These are phyloP conservation scores for Phalloptychus januarius DNA, from an alignment of 2,797 vertebrate species.

Conservation along the genomic window DNA sequence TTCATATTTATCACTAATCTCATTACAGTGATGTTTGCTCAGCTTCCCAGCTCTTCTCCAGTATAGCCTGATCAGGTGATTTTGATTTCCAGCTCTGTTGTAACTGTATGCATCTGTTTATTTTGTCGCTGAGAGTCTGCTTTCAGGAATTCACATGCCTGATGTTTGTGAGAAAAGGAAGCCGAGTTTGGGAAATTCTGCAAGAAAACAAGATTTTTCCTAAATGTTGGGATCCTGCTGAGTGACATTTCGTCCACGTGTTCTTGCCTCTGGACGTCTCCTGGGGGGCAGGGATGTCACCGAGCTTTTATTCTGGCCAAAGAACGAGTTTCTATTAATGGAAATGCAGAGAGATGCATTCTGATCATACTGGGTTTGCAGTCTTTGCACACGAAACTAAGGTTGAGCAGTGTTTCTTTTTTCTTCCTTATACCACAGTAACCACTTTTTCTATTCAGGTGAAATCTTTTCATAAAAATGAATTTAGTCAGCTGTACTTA, in stretches of 20 bases:
- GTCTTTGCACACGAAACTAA: conserved; percentile 30
- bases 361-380: conserved; percentile 30
- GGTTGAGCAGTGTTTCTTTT: conserved; percentile 3
- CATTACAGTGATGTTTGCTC: conserved; percentile 45
- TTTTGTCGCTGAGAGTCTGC: conserved; percentile 8
- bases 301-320: conserved; percentile 53
- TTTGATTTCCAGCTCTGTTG: conserved; percentile 25
- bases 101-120: conserved; percentile 35
- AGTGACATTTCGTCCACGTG: conserved; percentile 70
- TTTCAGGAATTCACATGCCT: conserved; percentile 13
- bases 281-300: conserved; percentile 33
- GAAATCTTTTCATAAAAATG: neutral
- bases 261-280: conserved; percentile 32
- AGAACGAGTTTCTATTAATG: conserved; percentile 69
- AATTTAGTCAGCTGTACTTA: neutral
- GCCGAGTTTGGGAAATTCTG: conserved; percentile 26
- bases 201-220: conserved; percentile 46
- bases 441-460: neutral
- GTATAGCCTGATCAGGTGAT: conserved; percentile 47
- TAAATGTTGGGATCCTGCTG: conserved; percentile 58
- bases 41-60: conserved; percentile 47
- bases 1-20: conserved; percentile 51
- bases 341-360: conserved; percentile 38
- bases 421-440: neutral
- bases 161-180: conserved; percentile 7